Evolutionary conservation across 2,888 invertebrate genomes (phyloP), one percentile per base, ranked within the genome.

Genomic region (Xestobium rufovillosum): DNA sequence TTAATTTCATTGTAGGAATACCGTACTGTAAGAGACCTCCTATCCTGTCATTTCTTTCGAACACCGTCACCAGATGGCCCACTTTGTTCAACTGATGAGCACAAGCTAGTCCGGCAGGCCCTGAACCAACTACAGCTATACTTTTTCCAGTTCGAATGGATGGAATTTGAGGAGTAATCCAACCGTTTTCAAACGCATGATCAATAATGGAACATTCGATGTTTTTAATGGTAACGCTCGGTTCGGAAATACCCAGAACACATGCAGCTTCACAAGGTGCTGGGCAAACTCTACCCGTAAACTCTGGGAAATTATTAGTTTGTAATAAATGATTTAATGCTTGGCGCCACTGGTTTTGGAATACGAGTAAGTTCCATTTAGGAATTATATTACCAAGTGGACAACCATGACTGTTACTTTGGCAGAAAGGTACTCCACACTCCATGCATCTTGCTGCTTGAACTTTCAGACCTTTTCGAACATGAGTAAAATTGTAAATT

Each of bases 201-300:
- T 98, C 98, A 52, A 98, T 96, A 63, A 98, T 98, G 37, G 96
- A 82, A 65, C 96, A 96, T 70, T 98, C 98, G 53, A 98, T 97
- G 64, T 95, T 95, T 70, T 98, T 98, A 63, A 98, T 98, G 43
- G 97, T 97, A 14, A 98, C 98, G 8, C 97, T 77, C 2, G 95
- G 94, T 55, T 92, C 89, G 12, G 90, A 92, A 60, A 98, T 98
- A 38, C 80, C 63, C 45, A 97, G 68, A 39, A 96, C 96, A 65
- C 98, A 98, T 2, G 97, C 92, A 31, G 92, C 97, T 69, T 98
- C 98, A 66, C 98, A 98, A 4, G 98, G 97, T 6, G 98, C 98
- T 2, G 96, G 90, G 49, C 90, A 90, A 11, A 90, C 90, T 52
- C 98, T 45, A 13, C 66, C 66, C 6, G 65, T 66, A 45, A 66